These are phyloP conservation scores for Lonchura striata DNA, from an alignment of 2,113 vertebrate genomes.

Conservation along the genomic window DNA sequence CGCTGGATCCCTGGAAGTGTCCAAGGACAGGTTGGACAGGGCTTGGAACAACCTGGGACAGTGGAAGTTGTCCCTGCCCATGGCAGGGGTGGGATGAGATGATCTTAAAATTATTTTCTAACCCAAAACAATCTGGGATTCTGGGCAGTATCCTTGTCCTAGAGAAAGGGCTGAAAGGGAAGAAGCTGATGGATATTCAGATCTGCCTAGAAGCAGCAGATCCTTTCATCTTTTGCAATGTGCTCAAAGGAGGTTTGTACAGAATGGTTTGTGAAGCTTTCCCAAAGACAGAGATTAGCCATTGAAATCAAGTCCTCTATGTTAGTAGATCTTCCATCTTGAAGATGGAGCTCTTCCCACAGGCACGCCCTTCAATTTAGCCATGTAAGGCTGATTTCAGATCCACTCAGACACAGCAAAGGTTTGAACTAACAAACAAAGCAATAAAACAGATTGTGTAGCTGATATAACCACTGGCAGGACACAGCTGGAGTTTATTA, in stretches of 20 bases:
- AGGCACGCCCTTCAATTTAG: neutral
- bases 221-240: neutral
- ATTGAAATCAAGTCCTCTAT: neutral
- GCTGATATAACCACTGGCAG: conserved; percentile 29
- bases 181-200: neutral
- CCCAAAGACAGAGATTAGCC: neutral
- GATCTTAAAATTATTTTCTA: neutral
- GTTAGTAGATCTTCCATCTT: neutral
- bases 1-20: neutral
- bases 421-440: conserved; percentile 8
- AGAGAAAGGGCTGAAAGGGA: neutral
- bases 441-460: neutral
- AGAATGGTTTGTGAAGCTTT: neutral
- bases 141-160: neutral
- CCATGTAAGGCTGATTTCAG: neutral
- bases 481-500: conserved; percentile 41
- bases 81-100: neutral
- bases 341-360: neutral
- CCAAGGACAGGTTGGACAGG: rapidly evolving
- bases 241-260: neutral
- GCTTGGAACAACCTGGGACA: rapidly evolving
- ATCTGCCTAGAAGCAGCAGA: neutral
- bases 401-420: neutral
- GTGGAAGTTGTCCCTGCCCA: neutral
- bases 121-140: neutral